phyloP scores from a whole-genome alignment of 2,888 invertebrate species.

The Polymixis flavicincta region DNA sequence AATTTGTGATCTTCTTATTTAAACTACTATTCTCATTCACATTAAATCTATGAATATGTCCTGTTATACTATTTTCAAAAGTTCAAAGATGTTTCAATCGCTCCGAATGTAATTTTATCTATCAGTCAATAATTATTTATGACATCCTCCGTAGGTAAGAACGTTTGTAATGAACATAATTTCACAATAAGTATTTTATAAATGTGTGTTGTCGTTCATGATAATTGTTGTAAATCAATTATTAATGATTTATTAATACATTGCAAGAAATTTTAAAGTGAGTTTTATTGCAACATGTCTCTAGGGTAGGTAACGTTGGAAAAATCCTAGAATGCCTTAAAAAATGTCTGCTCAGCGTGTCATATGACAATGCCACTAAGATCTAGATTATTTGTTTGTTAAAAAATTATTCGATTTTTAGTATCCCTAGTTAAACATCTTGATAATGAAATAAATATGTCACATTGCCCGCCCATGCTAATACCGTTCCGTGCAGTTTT shows the following conservation, averaged over 20 bases:
- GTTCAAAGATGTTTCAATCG: slow-evolving; percentile 22
- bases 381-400: not conserved
- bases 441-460: too few species aligned
- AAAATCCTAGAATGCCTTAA: not conserved
- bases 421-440: too few species aligned
- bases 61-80: not conserved
- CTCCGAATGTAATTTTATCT: slow-evolving; percentile 34
- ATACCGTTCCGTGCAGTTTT: too few species aligned
- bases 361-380: not conserved
- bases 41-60: not conserved
- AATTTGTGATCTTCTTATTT: too few species aligned
- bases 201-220: slow-evolving; percentile 30
- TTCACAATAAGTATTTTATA: slow-evolving; percentile 32
- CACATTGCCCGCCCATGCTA: too few species aligned
- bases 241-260: slow-evolving; percentile 15
- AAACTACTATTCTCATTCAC: too few species aligned
- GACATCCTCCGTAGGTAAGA: slow-evolving; percentile 32
- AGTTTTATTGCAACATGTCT: slow-evolving; percentile 6
- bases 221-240: slow-evolving; percentile 37
- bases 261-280: not conserved
- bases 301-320: not conserved
- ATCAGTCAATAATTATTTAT: slow-evolving; percentile 45
- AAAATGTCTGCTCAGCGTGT: not conserved
- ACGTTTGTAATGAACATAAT: not conserved
- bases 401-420: not conserved